These are phyloP conservation scores for Scarus forsteni DNA, from an alignment of 2,797 vertebrate species.

Conservation along the genomic window DNA sequence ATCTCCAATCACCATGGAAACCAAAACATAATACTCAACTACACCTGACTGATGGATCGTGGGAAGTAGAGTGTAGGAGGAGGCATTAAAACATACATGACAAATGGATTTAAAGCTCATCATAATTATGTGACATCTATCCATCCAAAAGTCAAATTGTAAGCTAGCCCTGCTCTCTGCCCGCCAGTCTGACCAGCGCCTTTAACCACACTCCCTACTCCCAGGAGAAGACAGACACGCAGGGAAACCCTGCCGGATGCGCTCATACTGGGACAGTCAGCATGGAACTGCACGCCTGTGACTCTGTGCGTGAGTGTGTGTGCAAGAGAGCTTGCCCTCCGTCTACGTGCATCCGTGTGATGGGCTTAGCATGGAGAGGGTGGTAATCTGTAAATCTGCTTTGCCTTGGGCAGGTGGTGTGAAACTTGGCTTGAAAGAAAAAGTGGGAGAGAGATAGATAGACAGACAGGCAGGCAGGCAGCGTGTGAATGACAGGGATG, in stretches of 20 bases:
- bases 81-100: constrained; percentile 8
- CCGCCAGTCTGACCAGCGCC: constrained; percentile 19
- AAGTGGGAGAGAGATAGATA: constrained; percentile 14
- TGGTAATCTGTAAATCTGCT: constrained; percentile 87
- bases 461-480: constrained; percentile 41
- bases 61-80: constrained; percentile 17
- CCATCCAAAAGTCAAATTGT: constrained; percentile 38
- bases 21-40: constrained; percentile 57
- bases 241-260: constrained; percentile 56
- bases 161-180: constrained; percentile 16
- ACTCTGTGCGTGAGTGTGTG: constrained; percentile 16
- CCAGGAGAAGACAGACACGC: constrained; percentile 33
- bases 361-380: constrained; percentile 74
- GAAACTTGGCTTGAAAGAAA: constrained; percentile 75
- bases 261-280: constrained; percentile 52
- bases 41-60: constrained; percentile 56
- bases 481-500: constrained; percentile 56
- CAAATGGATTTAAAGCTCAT: neutral
- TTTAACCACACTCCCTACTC: constrained; percentile 36
- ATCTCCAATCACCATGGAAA: constrained; percentile 67
- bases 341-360: constrained; percentile 70
- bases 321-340: constrained; percentile 25
- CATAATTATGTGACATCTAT: neutral
- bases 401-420: constrained; percentile 79
- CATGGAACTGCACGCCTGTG: constrained; percentile 30